Evolutionary conservation across 2,113 vertebrate genomes (phyloP), one percentile per base, ranked within the genome.

Genomic region (Vulpes vulpes): DNA sequence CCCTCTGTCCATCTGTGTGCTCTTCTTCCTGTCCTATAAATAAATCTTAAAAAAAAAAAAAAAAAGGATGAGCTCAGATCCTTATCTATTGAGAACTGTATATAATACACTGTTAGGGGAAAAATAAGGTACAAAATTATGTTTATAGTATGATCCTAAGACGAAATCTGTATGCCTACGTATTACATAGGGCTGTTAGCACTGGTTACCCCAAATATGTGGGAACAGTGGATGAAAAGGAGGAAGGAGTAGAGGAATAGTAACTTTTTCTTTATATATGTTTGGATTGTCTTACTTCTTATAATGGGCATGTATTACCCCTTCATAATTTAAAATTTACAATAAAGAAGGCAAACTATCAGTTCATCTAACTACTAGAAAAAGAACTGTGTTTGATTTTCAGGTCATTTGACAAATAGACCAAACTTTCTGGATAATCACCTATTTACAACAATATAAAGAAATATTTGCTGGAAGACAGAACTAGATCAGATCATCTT

Each of bases 281-380:
- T 53, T 65, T 69, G 53, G 59, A 82, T 12, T 79, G 55, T 76
- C 85, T 95, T 3, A 76, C 22, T 87, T 94, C 69, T 92, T 91
- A n/a, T 55, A 89, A 82, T 51, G 27, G 55, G 32, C 9, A 67
- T 6, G 1, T 57, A 89, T 59, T 67, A 89, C 0, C 65, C 19
- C 87, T 89, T 55, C 25, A 78, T 27, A 74, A 88, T 62, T 91
- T 67, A 87, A 79, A 30, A 20, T 73, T 88, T 83, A 92, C 27
- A 71, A 73, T 38, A 57, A 69, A 92, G 76, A 43, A 92, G 14
- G 62, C 27, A 93, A 94, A 51, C 25, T 60, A 8, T 86, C 57
- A 71, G n/a, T n/a, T 95, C 43, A 94, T 78, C 83, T 87, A 92
- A 73, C 57, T 78, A 91, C 15, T 84, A 96, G 57, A 27, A 51